phyloP scores from a whole-genome alignment of 2,888 invertebrate genomes.

The Hirudinaria manillensis region DNA sequence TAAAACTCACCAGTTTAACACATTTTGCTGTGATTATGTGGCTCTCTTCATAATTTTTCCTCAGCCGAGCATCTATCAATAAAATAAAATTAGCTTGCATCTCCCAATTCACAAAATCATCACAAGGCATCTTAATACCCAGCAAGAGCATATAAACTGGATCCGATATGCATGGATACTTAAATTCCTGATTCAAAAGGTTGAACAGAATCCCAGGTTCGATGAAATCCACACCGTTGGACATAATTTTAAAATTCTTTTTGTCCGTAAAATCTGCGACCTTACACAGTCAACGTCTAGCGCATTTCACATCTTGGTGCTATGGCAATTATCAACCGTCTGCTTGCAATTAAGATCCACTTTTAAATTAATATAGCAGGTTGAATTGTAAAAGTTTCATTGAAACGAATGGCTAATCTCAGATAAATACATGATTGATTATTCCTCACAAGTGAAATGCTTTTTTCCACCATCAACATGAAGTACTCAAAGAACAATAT shows the following conservation, averaged over 20 bases:
- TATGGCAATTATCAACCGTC: too few species aligned
- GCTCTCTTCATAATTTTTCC: conserved; percentile 53
- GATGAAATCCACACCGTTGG: conserved; percentile 45
- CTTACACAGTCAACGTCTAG: too few species aligned
- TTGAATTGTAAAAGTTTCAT: too few species aligned
- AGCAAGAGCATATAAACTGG: conserved; percentile 39
- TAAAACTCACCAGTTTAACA: conserved; percentile 46
- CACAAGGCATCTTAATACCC: conserved; percentile 27
- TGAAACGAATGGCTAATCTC: too few species aligned
- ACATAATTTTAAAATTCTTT: not conserved
- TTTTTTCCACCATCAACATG: too few species aligned
- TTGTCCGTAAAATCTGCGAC: too few species aligned
- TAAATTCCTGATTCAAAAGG: conserved; percentile 49
- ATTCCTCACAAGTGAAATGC: too few species aligned
- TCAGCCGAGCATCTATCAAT: conserved; percentile 50
- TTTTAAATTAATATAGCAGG: too few species aligned
- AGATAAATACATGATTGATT: too few species aligned
- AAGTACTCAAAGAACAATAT: too few species aligned
- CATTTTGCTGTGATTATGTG: conserved; percentile 53
- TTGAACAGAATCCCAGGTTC: conserved; percentile 51
- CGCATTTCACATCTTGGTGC: too few species aligned
- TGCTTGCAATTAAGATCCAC: too few species aligned
- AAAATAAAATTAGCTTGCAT: not conserved
- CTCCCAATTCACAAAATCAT: not conserved
- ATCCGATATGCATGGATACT: conserved; percentile 40